Evolutionary conservation across 1,140 invertebrate species (phyloP).

Genomic region (Plectus sambesii): DNA sequence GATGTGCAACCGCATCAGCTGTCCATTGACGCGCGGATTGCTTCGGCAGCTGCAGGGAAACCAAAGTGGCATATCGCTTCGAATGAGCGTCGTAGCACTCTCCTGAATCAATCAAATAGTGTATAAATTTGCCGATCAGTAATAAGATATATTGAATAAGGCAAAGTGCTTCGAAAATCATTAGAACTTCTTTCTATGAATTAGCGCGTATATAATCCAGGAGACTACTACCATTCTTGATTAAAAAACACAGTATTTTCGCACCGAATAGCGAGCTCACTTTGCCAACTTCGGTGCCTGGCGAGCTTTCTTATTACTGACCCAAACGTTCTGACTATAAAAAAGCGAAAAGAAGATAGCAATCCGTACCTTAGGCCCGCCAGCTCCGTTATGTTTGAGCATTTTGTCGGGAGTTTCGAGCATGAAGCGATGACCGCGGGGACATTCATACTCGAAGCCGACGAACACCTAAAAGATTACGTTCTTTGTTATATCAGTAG

Average conservation of each 20-base stretch:
- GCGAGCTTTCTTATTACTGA: too few species aligned
- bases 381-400: conserved; percentile 61
- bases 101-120: conserved; percentile 22
- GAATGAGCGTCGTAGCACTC: conserved; percentile 17
- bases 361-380: conserved; percentile 60
- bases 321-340: conserved; percentile 2
- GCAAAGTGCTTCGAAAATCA: too few species aligned
- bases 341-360: conserved; percentile 6
- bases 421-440: conserved; percentile 85
- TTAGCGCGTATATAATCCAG: too few species aligned
- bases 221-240: too few species aligned
- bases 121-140: conserved; percentile 13
- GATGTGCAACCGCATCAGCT: conserved; percentile 81
- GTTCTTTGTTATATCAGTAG: conserved; percentile 1
- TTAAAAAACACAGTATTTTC: too few species aligned
- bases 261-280: too few species aligned
- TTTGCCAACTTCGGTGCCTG: too few species aligned
- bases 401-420: conserved; percentile 74
- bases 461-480: conserved; percentile 67
- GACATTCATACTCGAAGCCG: conserved; percentile 92
- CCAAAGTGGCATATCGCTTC: conserved; percentile 32
- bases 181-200: too few species aligned
- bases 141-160: too few species aligned
- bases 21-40: conserved; percentile 54
- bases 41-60: conserved; percentile 50